Percentiles rank a stretch among this genome's conserved stretches.
Evolutionary conservation across 2,888 invertebrate genomes (phyloP).

Genomic region (Heliconius ismenius): DNA sequence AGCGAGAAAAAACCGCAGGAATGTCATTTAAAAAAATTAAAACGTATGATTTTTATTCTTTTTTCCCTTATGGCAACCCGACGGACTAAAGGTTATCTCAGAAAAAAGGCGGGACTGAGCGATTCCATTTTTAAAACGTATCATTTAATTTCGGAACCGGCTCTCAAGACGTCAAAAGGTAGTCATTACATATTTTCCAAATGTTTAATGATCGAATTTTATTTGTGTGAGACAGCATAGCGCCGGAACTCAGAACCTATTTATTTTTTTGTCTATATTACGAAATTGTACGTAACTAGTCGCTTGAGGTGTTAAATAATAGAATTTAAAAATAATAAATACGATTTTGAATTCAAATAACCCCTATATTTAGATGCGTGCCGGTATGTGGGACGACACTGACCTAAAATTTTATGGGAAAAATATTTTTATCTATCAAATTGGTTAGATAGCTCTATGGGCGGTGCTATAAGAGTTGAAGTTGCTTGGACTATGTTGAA

Average conservation of each 20-base stretch:
- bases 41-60: slow-evolving; percentile 68
- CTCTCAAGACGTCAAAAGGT: slow-evolving; percentile 81
- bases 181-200: slow-evolving; percentile 79
- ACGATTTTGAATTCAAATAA: slow-evolving; percentile 67
- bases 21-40: slow-evolving; percentile 82
- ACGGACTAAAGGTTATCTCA: slow-evolving; percentile 81
- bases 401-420: slow-evolving; percentile 74
- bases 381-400: slow-evolving; percentile 66
- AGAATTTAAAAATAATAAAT: slow-evolving; percentile 34
- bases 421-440: slow-evolving; percentile 56
- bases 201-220: slow-evolving; percentile 52
- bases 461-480: slow-evolving; percentile 48
- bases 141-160: slow-evolving; percentile 82
- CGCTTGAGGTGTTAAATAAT: slow-evolving; percentile 36
- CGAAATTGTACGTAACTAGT: slow-evolving; percentile 10
- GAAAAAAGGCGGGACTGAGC: slow-evolving; percentile 80
- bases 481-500: slow-evolving; percentile 44
- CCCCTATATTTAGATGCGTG: slow-evolving; percentile 69
- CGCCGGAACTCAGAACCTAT: slow-evolving; percentile 57
- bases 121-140: slow-evolving; percentile 82
- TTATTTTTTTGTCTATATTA: slow-evolving; percentile 37
- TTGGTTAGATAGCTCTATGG: slow-evolving; percentile 48
- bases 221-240: slow-evolving; percentile 64
- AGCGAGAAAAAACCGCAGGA: slow-evolving; percentile 79
- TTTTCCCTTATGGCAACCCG: slow-evolving; percentile 77